Conservation (phyloP, 2,113 vertebrate species). For the Madoqua kirkii region DNA sequence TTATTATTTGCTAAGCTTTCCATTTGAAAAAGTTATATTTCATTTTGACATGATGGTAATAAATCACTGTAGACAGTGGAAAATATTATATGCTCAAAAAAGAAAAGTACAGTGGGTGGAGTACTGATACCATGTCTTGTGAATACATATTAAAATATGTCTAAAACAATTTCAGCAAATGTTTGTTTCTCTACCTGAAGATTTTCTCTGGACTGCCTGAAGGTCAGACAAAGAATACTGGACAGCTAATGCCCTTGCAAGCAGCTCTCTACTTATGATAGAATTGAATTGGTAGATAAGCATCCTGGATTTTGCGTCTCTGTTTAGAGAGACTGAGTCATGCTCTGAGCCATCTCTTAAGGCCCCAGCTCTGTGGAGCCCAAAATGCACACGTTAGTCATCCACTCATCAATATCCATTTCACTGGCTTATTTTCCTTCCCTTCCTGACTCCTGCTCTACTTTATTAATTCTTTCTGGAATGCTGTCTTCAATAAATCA, state of each 20-base stretch:
- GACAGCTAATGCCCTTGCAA: background rate
- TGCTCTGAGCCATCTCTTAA: background rate
- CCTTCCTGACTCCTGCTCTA: background rate
- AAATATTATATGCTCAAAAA: conserved; percentile 30
- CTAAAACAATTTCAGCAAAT: background rate
- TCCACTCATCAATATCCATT: background rate
- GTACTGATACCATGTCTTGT: background rate
- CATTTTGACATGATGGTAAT: conserved; percentile 30
- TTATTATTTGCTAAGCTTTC: conserved; percentile 56
- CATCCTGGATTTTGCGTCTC: background rate
- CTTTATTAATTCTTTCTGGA: background rate
- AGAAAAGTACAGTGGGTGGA: background rate
- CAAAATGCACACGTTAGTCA: background rate
- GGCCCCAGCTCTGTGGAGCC: accelerated
- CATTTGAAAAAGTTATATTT: conserved; percentile 47
- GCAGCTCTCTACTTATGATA: background rate
- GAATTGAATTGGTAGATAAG: background rate
- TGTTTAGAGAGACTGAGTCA: background rate
- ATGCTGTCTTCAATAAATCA: background rate
- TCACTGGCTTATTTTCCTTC: background rate
- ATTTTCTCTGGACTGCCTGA: background rate
- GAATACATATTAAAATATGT: background rate
- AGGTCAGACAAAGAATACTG: background rate
- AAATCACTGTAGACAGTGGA: conserved; percentile 37
- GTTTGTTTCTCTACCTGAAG: background rate